Conservation (phyloP, 2,113 vertebrate genomes). For the Buteo buteo region DNA sequence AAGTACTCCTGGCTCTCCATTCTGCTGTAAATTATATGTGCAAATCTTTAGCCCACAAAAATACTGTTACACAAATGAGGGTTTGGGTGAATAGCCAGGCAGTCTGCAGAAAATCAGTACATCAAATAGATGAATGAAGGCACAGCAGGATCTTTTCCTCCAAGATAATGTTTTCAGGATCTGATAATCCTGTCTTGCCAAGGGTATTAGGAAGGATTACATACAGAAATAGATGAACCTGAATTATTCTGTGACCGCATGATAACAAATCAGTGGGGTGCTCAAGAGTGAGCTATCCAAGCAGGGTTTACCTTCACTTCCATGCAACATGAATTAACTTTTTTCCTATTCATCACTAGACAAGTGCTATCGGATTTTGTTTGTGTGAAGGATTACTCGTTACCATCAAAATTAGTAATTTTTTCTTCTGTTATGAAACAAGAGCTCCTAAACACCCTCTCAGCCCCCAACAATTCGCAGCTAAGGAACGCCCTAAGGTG, state of each 20-base stretch:
- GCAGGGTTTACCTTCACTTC: neutral
- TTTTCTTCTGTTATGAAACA: neutral
- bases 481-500: neutral
- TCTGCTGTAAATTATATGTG: neutral
- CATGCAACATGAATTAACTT: neutral
- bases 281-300: neutral
- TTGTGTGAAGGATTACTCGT: neutral
- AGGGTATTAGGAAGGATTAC: neutral
- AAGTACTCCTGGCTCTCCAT: neutral
- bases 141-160: neutral
- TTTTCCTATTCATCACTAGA: neutral
- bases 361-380: neutral
- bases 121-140: neutral
- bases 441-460: neutral
- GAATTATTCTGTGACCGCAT: neutral
- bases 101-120: neutral
- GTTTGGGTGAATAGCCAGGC: neutral
- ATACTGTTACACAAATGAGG: neutral
- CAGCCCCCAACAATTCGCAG: neutral
- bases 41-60: neutral
- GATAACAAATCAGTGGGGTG: neutral
- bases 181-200: neutral
- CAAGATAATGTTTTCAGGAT: neutral
- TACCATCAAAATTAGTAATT: neutral
- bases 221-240: neutral